Percentiles rank a stretch among this genome's conserved stretches.
Evolutionary conservation across 2,113 vertebrate species (phyloP).

Genomic region (Erinaceus europaeus): DNA sequence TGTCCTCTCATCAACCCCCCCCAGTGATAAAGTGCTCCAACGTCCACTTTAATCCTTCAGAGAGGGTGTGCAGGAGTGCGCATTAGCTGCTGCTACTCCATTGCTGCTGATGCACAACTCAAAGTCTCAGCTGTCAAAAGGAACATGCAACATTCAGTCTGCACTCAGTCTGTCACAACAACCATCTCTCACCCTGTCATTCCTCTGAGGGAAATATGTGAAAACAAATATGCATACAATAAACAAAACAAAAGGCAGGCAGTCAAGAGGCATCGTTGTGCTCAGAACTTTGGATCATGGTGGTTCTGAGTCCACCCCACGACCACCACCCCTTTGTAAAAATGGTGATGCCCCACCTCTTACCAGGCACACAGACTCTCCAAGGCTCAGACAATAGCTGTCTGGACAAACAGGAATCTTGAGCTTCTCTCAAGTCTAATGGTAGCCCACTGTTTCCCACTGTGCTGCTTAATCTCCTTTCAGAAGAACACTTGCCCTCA

Average conservation of each 20-base stretch:
- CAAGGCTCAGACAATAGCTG: rapidly evolving
- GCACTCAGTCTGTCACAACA: neutral
- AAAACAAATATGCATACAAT: neutral
- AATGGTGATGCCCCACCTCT: neutral
- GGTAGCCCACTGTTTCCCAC: neutral
- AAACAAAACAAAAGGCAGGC: neutral
- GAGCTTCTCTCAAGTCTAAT: neutral
- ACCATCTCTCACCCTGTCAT: neutral
- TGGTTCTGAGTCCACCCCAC: neutral
- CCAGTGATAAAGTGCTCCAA: neutral
- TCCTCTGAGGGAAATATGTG: neutral
- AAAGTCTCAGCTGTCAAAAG: neutral
- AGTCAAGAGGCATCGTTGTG: rapidly evolving
- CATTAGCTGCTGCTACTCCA: neutral
- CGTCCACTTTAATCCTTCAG: neutral
- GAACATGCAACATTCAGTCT: neutral
- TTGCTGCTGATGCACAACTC: neutral
- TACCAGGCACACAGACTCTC: neutral
- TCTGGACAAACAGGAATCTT: neutral
- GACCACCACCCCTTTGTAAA: too few species aligned
- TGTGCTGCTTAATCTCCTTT: neutral
- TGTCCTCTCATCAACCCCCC: neutral
- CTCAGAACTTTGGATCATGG: neutral
- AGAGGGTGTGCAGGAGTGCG: neutral
- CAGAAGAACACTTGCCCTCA: neutral